phyloP scores from a whole-genome alignment of 2,113 vertebrate genomes.

The Polyodon spathula region DNA sequence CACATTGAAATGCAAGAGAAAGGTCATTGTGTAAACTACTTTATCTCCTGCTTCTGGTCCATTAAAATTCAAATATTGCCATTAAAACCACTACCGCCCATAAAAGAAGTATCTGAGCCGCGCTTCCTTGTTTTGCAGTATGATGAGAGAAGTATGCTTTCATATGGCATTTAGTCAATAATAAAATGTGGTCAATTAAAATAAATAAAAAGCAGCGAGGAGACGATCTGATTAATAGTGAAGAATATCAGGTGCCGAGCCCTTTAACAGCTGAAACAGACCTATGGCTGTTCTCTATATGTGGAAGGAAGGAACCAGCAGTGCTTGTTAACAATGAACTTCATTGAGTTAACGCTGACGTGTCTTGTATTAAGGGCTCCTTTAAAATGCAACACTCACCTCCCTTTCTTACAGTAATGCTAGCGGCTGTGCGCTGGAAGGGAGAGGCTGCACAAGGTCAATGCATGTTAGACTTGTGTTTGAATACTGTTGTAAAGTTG shows the following conservation, averaged over 20 bases:
- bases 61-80: constrained; percentile 23
- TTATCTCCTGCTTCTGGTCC: constrained; percentile 13
- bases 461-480: too few species aligned
- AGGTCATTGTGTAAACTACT: constrained; percentile 28
- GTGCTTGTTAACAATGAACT: too few species aligned
- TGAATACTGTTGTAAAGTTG: too few species aligned
- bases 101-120: constrained; percentile 1
- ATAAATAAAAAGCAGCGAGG: constrained; percentile 49
- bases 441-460: too few species aligned
- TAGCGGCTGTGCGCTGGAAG: too few species aligned
- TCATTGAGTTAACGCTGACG: too few species aligned
- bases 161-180: constrained; percentile 8
- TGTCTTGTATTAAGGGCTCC: too few species aligned
- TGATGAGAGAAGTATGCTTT: background rate
- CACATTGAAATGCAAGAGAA: constrained; percentile 36
- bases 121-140: constrained; percentile 1
- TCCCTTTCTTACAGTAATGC: too few species aligned
- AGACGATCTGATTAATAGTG: constrained; percentile 34
- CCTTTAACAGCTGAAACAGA: too few species aligned
- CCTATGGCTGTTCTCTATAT: too few species aligned
- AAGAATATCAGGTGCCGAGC: background rate
- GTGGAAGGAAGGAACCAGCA: too few species aligned
- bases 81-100: constrained; percentile 9
- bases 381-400: too few species aligned
- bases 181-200: constrained; percentile 25